phyloP scores from a whole-genome alignment of 2,113 vertebrate species.

The Phrynosoma platyrhinos region DNA sequence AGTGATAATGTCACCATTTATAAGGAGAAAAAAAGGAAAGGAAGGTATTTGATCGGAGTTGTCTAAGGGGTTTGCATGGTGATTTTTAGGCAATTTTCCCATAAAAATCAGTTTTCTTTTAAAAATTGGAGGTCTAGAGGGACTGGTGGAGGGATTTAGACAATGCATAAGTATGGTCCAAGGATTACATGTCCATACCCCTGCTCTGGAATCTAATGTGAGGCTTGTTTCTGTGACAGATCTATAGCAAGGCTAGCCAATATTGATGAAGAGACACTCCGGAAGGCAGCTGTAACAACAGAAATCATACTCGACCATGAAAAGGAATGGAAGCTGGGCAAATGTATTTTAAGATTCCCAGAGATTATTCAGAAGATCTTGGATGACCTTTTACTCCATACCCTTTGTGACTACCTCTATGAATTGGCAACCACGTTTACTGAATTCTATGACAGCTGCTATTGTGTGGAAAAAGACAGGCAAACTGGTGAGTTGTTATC shows the following conservation, averaged over 20 bases:
- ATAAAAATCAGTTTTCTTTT: too few species aligned
- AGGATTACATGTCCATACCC: too few species aligned
- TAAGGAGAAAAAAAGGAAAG: too few species aligned
- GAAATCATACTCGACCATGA: conserved; percentile 91
- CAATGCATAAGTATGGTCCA: too few species aligned
- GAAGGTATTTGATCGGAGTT: too few species aligned
- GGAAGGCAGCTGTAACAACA: conserved; percentile 83
- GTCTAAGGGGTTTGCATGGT: too few species aligned
- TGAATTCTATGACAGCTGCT: conserved; percentile 98
- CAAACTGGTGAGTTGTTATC: conserved; percentile 84
- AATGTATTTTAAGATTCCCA: conserved; percentile 92
- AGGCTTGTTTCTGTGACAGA: conserved; percentile 68
- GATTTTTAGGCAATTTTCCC: too few species aligned
- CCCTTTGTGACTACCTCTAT: conserved; percentile 95
- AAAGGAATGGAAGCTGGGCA: conserved; percentile 96
- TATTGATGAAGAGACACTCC: conserved; percentile 84
- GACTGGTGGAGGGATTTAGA: too few species aligned
- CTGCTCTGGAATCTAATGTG: background rate
- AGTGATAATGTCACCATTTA: too few species aligned
- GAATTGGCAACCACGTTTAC: conserved; percentile 98
- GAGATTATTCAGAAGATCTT: conserved; percentile 95
- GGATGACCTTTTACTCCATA: conserved; percentile 93
- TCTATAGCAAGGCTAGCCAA: conserved; percentile 93
- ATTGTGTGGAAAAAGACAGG: conserved; percentile 97
- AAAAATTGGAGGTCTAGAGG: too few species aligned